phyloP scores from a whole-genome alignment of 2,113 vertebrate genomes.

The Forbesichthys agassizii region DNA sequence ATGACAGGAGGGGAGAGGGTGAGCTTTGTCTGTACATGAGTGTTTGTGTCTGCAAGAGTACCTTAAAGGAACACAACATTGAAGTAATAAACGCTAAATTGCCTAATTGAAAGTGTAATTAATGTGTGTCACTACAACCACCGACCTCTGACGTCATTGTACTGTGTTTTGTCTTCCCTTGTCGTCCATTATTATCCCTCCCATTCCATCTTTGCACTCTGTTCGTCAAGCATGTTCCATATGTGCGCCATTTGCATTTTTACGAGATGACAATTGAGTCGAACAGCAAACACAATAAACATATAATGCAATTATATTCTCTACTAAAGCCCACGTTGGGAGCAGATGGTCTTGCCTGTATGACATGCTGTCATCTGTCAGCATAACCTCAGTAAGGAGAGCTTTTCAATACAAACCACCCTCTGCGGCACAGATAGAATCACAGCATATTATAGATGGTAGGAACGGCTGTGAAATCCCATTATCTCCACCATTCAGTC shows the following conservation, averaged over 20 bases:
- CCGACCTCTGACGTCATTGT: neutral
- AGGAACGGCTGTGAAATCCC: slow-evolving; percentile 37
- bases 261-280: slow-evolving; percentile 49
- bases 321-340: slow-evolving; percentile 27
- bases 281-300: slow-evolving; percentile 60
- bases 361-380: slow-evolving; percentile 44
- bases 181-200: neutral
- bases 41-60: neutral
- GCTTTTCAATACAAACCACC: slow-evolving; percentile 49
- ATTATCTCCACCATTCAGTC: slow-evolving; percentile 38
- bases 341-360: slow-evolving; percentile 45
- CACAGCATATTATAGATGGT: slow-evolving; percentile 16
- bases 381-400: slow-evolving; percentile 41
- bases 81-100: neutral
- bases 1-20: neutral
- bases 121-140: neutral
- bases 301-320: slow-evolving; percentile 37
- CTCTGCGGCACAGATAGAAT: slow-evolving; percentile 38
- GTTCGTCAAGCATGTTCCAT: slow-evolving; percentile 25
- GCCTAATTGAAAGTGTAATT: neutral
- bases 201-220: neutral
- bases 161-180: neutral
- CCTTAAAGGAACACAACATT: neutral
- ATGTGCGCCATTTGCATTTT: slow-evolving; percentile 55
- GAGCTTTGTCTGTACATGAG: neutral